Percentiles rank a stretch among this genome's conserved stretches.
Conservation (phyloP, 2,888 invertebrate genomes). For the Perithous albicinctus region DNA sequence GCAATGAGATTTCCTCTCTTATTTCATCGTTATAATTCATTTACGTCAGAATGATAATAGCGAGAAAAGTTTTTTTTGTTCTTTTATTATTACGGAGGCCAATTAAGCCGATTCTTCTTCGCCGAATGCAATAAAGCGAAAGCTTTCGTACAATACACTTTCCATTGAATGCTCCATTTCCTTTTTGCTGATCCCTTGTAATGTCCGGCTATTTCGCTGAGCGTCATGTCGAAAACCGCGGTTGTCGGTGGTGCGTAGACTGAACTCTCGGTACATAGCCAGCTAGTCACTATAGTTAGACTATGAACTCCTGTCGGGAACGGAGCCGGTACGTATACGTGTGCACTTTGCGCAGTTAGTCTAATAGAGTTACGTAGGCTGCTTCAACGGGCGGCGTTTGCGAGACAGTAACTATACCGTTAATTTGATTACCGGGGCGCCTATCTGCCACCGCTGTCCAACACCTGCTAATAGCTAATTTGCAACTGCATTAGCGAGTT, state of each 20-base stretch:
- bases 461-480: conserved; percentile 81
- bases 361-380: conserved; percentile 75
- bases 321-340: conserved; percentile 51
- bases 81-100: background rate
- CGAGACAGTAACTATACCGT: conserved; percentile 77
- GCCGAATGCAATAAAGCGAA: background rate
- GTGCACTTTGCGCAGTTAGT: conserved; percentile 77
- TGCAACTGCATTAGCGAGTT: conserved; percentile 79
- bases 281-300: conserved; percentile 23
- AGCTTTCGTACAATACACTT: background rate
- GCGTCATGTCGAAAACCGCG: conserved; percentile 52
- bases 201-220: conserved; percentile 40
- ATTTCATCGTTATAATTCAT: background rate
- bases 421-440: conserved; percentile 78
- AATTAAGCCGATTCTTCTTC: conserved; percentile 5
- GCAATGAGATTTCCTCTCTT: background rate
- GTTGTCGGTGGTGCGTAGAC: conserved; percentile 26
- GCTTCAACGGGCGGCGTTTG: conserved; percentile 67
- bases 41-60: background rate
- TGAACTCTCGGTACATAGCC: conserved; percentile 58
- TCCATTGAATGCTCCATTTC: conserved; percentile 29
- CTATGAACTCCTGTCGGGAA: conserved; percentile 45
- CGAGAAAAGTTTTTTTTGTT: background rate
- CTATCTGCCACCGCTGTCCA: conserved; percentile 76
- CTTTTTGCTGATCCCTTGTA: conserved; percentile 55